A percentile compares a stretch with the other conserved stretches of the same genome.
phyloP scores from a whole-genome alignment of 1,140 invertebrate species.

The Prorops nasuta region DNA sequence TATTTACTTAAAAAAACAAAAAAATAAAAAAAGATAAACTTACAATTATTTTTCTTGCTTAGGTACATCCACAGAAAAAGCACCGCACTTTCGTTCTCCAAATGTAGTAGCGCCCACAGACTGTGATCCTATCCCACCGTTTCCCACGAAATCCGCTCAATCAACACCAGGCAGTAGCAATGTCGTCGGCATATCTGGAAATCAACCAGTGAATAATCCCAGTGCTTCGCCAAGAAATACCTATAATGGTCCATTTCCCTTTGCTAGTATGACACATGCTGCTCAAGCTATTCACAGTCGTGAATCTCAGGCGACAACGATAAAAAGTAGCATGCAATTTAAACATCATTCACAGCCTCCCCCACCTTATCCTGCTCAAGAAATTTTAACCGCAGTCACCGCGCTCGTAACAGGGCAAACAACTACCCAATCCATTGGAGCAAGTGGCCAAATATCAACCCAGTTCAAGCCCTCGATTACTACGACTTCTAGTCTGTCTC shows the following conservation, averaged over 20 bases:
- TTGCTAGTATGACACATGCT: conserved; percentile 87
- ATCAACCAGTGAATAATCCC: conserved; percentile 33
- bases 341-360: conserved; percentile 50
- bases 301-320: conserved; percentile 40
- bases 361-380: conserved; percentile 53
- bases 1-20: neutral
- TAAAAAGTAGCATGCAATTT: conserved; percentile 56
- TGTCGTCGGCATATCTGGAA: conserved; percentile 29
- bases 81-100: conserved; percentile 71
- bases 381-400: conserved; percentile 33
- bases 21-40: neutral
- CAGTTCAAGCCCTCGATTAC: conserved; percentile 42
- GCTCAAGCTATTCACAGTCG: conserved; percentile 61
- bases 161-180: conserved; percentile 34
- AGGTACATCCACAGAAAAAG: conserved; percentile 48
- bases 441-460: conserved; percentile 33
- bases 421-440: conserved; percentile 30
- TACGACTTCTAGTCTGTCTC: conserved; percentile 47
- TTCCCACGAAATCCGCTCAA: conserved; percentile 48
- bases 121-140: conserved; percentile 60
- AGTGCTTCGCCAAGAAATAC: conserved; percentile 51
- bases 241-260: conserved; percentile 72
- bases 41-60: conserved; percentile 26
- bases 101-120: conserved; percentile 82
- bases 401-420: conserved; percentile 37